Conservation (phyloP, 2,888 invertebrate genomes). For the Heliconius ismenius region DNA sequence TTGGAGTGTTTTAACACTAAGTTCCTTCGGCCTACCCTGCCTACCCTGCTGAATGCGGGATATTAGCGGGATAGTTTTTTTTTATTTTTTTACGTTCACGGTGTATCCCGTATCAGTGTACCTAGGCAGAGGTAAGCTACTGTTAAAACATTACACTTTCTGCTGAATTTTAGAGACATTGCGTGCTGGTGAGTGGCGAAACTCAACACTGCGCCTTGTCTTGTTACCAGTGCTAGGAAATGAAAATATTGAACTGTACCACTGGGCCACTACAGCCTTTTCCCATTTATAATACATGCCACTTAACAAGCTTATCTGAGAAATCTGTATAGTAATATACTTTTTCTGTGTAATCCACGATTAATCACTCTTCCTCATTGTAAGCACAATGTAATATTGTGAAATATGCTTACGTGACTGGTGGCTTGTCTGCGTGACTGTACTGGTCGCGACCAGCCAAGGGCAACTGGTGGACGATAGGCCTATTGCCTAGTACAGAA, state of each 20-base stretch:
- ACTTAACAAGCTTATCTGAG: constrained; percentile 9
- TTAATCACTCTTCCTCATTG: constrained; percentile 29
- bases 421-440: constrained; percentile 43
- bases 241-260: no score
- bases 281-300: background rate
- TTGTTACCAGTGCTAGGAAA: no score
- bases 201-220: no score
- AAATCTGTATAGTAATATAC: constrained; percentile 19
- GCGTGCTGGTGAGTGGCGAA: no score
- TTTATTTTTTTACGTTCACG: no score
- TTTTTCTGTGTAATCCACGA: constrained; percentile 26
- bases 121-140: no score
- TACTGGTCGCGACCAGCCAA: constrained; percentile 43
- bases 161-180: background rate
- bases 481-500: constrained; percentile 36
- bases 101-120: no score
- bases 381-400: constrained; percentile 23
- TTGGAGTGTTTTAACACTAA: no score
- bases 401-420: constrained; percentile 38
- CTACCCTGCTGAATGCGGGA: no score
- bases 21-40: no score
- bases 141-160: background rate
- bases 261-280: background rate
- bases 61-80: no score
- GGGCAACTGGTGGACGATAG: constrained; percentile 46